Evolutionary conservation across 1,140 invertebrate species (phyloP).

Genomic region (Phenacoccus solenopsis): DNA sequence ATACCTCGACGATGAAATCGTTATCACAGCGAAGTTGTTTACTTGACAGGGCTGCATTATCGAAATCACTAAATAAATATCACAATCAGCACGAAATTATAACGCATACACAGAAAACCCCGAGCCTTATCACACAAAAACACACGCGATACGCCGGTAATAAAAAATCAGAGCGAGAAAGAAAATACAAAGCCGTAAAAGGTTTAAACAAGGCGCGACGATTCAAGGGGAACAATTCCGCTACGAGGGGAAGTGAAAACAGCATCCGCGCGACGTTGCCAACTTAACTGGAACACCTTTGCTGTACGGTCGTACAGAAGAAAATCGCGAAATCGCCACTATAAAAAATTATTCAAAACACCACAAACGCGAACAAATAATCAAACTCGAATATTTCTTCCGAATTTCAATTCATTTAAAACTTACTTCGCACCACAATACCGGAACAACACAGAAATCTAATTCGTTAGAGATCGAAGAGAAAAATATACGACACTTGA

Average conservation of each 20-base stretch:
- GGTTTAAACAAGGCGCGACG: constrained; percentile 12
- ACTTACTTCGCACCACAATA: no score
- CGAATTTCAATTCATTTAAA: no score
- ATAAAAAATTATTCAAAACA: no score
- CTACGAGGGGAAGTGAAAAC: not conserved
- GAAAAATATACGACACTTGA: no score
- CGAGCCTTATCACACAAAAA: constrained; percentile 5
- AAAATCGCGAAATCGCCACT: not conserved
- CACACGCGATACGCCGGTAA: constrained; percentile 10
- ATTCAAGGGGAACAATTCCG: not conserved
- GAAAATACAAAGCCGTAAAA: constrained; percentile 10
- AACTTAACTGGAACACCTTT: not conserved
- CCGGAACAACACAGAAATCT: no score
- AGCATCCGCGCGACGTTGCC: constrained; percentile 14
- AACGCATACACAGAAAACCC: not conserved
- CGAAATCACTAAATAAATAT: not conserved
- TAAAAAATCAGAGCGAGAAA: not conserved
- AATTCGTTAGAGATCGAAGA: no score
- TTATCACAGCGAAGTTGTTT: not conserved
- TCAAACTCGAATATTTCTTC: no score
- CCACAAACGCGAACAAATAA: no score
- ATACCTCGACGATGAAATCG: not conserved
- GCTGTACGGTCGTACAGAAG: not conserved
- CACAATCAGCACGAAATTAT: not conserved
- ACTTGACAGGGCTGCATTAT: not conserved